Conservation (phyloP, 2,888 invertebrate species). For the Dusona sp. region DNA sequence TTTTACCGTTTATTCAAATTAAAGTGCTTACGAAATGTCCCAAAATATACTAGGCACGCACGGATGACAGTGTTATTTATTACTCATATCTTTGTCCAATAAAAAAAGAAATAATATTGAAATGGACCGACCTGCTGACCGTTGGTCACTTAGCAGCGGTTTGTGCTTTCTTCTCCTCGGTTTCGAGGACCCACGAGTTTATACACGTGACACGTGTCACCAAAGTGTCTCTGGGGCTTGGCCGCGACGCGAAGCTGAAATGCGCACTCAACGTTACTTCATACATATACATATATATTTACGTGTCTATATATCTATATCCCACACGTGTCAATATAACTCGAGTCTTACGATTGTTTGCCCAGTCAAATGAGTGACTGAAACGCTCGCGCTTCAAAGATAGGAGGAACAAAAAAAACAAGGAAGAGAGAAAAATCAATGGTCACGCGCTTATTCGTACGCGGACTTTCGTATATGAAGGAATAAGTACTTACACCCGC, state of each 20-base stretch:
- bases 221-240: constrained; percentile 55
- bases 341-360: constrained; percentile 65
- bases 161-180: constrained; percentile 52
- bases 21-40: neutral
- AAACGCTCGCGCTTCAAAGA: constrained; percentile 32
- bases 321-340: constrained; percentile 66
- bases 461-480: constrained; percentile 27
- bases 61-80: neutral
- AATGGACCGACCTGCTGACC: constrained; percentile 49
- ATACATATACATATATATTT: neutral
- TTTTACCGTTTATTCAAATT: constrained; percentile 5
- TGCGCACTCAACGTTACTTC: constrained; percentile 17
- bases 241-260: neutral
- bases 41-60: neutral
- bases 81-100: neutral
- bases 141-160: constrained; percentile 44
- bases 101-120: constrained; percentile 49
- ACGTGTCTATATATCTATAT: constrained; percentile 46
- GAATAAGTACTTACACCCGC: constrained; percentile 49
- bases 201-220: constrained; percentile 60
- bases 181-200: constrained; percentile 41
- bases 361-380: constrained; percentile 55
- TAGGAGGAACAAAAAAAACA: constrained; percentile 21
- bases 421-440: constrained; percentile 20
- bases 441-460: constrained; percentile 21